Percentiles rank a stretch among this genome's conserved stretches.
These are phyloP conservation scores for Nothocercus julius DNA, from an alignment of 2,113 vertebrate genomes.

Conservation along the genomic window DNA sequence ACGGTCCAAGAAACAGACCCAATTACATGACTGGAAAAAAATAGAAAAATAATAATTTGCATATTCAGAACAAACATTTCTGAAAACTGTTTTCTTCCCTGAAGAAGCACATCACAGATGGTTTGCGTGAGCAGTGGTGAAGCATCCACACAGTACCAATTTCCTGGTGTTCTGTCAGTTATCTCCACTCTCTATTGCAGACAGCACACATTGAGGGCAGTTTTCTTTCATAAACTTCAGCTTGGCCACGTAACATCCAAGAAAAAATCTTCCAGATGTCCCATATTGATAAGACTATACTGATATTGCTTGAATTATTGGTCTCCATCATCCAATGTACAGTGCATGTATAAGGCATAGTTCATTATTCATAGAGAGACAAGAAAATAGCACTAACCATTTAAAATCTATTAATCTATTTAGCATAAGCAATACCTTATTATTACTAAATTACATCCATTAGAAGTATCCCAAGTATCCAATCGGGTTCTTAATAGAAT, in stretches of 20 bases:
- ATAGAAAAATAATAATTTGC: conserved; percentile 42
- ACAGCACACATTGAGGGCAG: conserved; percentile 53
- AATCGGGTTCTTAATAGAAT: conserved; percentile 13
- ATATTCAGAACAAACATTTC: conserved; percentile 69
- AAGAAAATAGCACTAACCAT: background rate
- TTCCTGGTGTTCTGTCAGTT: conserved; percentile 73
- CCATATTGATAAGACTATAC: background rate
- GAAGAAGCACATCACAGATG: conserved; percentile 76
- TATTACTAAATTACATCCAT: conserved; percentile 31
- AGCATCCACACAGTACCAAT: conserved; percentile 55
- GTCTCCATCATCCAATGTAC: background rate
- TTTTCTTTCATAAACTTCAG: conserved; percentile 63
- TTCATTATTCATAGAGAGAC: background rate
- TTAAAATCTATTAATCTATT: conserved; percentile 57
- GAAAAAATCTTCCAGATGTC: conserved; percentile 3
- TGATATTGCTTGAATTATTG: background rate
- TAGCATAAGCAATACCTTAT: background rate
- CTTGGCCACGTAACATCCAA: conserved; percentile 11
- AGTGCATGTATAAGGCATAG: background rate
- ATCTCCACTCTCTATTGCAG: conserved; percentile 70
- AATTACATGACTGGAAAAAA: conserved; percentile 1
- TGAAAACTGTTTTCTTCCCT: conserved; percentile 66
- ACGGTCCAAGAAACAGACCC: background rate
- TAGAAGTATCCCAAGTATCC: conserved; percentile 12
- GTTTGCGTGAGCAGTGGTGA: conserved; percentile 63